Conservation (phyloP, 2,113 vertebrate genomes). For the Atherinomorus stipes region DNA sequence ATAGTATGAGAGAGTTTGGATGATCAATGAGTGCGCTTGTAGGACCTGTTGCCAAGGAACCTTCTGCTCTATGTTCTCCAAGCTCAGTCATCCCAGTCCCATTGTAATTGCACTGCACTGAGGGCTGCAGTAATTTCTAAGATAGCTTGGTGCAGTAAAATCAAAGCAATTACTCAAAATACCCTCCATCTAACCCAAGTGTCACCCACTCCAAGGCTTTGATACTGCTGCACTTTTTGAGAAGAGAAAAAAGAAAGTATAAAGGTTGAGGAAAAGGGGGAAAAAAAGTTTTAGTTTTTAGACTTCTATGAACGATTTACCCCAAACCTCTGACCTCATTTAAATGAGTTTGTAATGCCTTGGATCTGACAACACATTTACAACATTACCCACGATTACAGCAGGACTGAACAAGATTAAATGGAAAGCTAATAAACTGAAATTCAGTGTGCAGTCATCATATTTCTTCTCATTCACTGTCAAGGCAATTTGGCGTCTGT, state of each 20-base stretch:
- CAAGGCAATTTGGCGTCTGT: conserved; percentile 62
- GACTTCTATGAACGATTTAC: not conserved
- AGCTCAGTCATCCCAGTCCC: conserved; percentile 37
- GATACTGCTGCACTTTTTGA: conserved; percentile 21
- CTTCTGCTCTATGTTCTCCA: conserved; percentile 22
- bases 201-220: conserved; percentile 14
- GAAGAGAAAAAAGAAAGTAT: conserved; percentile 3
- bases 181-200: conserved; percentile 15
- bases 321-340: not conserved
- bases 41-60: conserved; percentile 47
- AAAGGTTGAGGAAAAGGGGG: not conserved
- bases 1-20: conserved; percentile 26
- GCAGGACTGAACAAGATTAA: conserved; percentile 45
- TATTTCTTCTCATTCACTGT: conserved; percentile 55
- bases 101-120: conserved; percentile 41
- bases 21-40: conserved; percentile 61
- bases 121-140: conserved; percentile 55
- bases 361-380: conserved; percentile 15
- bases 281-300: not conserved
- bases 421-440: conserved; percentile 52
- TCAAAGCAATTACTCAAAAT: conserved; percentile 66
- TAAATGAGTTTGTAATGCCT: conserved; percentile 11
- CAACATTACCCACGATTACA: conserved; percentile 30
- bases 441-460: conserved; percentile 48
- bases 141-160: conserved; percentile 49